Evolutionary conservation across 2,888 invertebrate genomes (phyloP).

Genomic region (Drosophila subsilvestris): DNA sequence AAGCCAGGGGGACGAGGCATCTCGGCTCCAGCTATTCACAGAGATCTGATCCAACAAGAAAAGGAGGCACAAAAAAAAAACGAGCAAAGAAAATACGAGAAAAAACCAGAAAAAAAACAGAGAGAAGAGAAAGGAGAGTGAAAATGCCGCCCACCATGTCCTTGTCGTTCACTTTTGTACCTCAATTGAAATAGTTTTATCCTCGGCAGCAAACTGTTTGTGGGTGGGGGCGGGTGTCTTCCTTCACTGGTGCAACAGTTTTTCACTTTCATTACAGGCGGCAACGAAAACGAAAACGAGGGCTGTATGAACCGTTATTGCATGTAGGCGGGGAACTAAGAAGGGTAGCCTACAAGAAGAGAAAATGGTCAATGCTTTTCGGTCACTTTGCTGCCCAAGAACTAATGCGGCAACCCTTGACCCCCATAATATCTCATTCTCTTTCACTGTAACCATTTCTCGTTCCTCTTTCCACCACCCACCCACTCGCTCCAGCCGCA

Average conservation of each 20-base stretch:
- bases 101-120: conserved; percentile 8
- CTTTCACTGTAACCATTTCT: conserved; percentile 5
- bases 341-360: too few species aligned
- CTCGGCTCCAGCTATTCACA: conserved; percentile 24
- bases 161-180: conserved; percentile 74
- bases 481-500: neutral
- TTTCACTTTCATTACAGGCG: conserved; percentile 70
- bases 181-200: conserved; percentile 77
- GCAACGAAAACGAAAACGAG: conserved; percentile 38
- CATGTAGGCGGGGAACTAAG: too few species aligned
- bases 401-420: conserved; percentile 38
- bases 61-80: conserved; percentile 25
- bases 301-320: conserved; percentile 19
- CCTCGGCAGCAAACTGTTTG: conserved; percentile 51
- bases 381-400: conserved; percentile 8
- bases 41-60: neutral
- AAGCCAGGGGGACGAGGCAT: conserved; percentile 13
- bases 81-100: conserved; percentile 13
- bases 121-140: conserved; percentile 14
- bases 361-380: neutral
- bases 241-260: conserved; percentile 51
- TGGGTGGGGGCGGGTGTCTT: conserved; percentile 1
- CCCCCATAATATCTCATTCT: conserved; percentile 46
- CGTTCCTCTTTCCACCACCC: too few species aligned
- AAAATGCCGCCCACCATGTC: conserved; percentile 68